Percentiles rank a stretch among this genome's conserved stretches.
Evolutionary conservation across 2,797 vertebrate species (phyloP).

Genomic region (Crocidura indochinensis): DNA sequence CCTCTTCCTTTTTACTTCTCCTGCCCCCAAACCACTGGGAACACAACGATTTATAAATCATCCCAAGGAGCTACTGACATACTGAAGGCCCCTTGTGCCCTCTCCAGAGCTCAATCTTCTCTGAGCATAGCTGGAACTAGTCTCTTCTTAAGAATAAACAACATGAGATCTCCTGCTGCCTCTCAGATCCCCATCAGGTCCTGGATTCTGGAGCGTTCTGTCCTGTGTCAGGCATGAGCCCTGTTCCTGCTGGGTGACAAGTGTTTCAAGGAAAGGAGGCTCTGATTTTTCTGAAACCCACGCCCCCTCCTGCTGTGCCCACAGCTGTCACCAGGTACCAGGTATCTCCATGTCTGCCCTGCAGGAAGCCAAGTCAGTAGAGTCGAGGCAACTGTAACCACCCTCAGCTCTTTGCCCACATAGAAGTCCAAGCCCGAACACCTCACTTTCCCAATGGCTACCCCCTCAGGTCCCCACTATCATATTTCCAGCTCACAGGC

Average conservation of each 20-base stretch:
- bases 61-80: neutral
- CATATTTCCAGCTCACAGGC: neutral
- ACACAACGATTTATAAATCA: constrained; percentile 18
- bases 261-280: constrained; percentile 34
- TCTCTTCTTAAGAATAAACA: constrained; percentile 54
- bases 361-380: neutral
- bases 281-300: constrained; percentile 66
- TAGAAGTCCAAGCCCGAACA: constrained; percentile 74
- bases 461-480: constrained; percentile 48
- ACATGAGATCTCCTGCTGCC: neutral
- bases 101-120: constrained; percentile 43
- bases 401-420: constrained; percentile 61
- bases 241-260: constrained; percentile 58
- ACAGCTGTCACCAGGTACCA: constrained; percentile 64
- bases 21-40: neutral
- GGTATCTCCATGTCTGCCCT: constrained; percentile 58
- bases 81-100: constrained; percentile 11
- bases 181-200: constrained; percentile 20
- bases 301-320: neutral
- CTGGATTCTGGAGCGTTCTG: constrained; percentile 1
- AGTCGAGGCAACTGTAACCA: constrained; percentile 25
- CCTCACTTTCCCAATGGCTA: constrained; percentile 11
- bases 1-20: too few species aligned
- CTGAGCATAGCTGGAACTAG: constrained; percentile 35
- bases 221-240: constrained; percentile 36